phyloP scores from a whole-genome alignment of 2,888 invertebrate genomes.

The Seira musarum region DNA sequence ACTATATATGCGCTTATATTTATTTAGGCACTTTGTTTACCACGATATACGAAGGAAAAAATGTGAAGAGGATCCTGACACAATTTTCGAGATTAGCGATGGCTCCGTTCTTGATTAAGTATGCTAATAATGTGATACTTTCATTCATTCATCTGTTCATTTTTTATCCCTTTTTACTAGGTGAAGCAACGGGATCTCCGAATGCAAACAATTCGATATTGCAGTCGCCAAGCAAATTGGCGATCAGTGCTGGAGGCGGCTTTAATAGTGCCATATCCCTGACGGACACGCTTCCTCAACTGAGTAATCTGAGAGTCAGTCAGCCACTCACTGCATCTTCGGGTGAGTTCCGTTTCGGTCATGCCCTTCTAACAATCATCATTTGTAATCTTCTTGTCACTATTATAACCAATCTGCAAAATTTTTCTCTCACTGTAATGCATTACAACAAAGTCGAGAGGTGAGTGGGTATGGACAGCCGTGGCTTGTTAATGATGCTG shows the following conservation, averaged over 20 bases:
- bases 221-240: constrained; percentile 33
- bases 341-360: constrained; percentile 55
- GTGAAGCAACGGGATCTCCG: constrained; percentile 63
- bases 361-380: constrained; percentile 12
- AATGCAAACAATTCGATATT: constrained; percentile 30
- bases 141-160: constrained; percentile 17
- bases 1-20: too few species aligned
- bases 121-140: constrained; percentile 31
- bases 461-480: too few species aligned
- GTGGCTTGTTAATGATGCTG: background rate
- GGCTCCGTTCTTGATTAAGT: constrained; percentile 11
- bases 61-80: constrained; percentile 8
- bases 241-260: constrained; percentile 27
- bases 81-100: background rate
- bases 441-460: too few species aligned
- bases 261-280: constrained; percentile 48
- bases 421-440: too few species aligned
- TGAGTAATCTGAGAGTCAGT: constrained; percentile 51
- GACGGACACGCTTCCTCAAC: constrained; percentile 48
- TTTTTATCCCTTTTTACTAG: constrained; percentile 48
- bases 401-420: background rate
- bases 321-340: constrained; percentile 61
- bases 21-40: constrained; percentile 13
- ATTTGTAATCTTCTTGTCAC: constrained; percentile 1
- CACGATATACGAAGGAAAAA: background rate